Evolutionary conservation across 2,888 invertebrate species (phyloP).

Genomic region (Trissolcus brochymenae): DNA sequence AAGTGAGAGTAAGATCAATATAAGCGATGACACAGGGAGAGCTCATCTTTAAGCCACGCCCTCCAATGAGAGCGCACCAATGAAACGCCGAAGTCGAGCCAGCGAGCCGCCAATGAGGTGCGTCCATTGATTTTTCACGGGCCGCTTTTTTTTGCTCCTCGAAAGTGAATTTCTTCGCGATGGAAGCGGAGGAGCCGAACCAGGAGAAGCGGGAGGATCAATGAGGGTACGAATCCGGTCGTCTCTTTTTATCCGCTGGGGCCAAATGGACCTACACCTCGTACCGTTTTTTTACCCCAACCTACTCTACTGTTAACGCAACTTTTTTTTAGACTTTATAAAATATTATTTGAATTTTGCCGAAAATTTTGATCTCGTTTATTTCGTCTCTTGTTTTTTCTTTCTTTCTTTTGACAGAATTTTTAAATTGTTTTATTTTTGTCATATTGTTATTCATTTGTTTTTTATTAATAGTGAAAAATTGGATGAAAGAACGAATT

Average conservation of each 20-base stretch:
- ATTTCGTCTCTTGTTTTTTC: neutral
- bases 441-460: neutral
- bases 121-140: conserved; percentile 72
- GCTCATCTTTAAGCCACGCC: conserved; percentile 76
- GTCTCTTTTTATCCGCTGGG: conserved; percentile 51
- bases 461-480: no score
- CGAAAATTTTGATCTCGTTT: neutral
- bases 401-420: conserved; percentile 22
- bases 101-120: conserved; percentile 65
- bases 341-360: conserved; percentile 15
- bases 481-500: neutral
- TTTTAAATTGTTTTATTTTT: neutral
- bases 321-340: conserved; percentile 62
- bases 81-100: conserved; percentile 58
- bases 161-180: conserved; percentile 73
- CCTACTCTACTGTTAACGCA: conserved; percentile 66
- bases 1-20: conserved; percentile 72
- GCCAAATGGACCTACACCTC: conserved; percentile 45
- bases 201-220: conserved; percentile 59
- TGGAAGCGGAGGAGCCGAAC: conserved; percentile 37
- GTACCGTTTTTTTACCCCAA: conserved; percentile 33
- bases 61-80: conserved; percentile 64
- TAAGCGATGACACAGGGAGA: conserved; percentile 76
- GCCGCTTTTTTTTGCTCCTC: conserved; percentile 59
- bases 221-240: conserved; percentile 60